Evolutionary conservation across 2,888 invertebrate species (phyloP).

Genomic region (Leucophenga maculata): DNA sequence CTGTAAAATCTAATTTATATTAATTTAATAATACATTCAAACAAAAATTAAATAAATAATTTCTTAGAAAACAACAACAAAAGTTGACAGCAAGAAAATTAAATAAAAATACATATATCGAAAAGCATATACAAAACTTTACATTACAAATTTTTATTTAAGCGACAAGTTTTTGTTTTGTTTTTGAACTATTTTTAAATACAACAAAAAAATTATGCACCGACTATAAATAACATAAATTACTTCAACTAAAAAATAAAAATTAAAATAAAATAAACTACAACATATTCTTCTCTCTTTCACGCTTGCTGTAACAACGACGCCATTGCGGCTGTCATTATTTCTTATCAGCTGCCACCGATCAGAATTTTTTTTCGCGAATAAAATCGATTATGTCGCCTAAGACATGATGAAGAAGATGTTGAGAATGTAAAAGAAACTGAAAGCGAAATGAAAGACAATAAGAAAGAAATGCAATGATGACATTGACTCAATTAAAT

Average conservation of each 20-base stretch:
- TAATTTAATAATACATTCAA: neutral
- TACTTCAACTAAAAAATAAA: constrained; percentile 31
- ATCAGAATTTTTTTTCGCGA: constrained; percentile 8
- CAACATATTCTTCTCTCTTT: neutral
- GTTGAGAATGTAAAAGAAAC: neutral
- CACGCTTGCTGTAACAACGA: neutral
- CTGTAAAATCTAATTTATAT: constrained; percentile 11
- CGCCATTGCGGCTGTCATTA: neutral
- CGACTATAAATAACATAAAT: constrained; percentile 37
- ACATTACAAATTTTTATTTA: neutral
- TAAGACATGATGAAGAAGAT: neutral
- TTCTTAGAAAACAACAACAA: neutral
- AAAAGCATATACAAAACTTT: neutral
- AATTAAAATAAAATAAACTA: constrained; percentile 13
- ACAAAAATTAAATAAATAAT: neutral
- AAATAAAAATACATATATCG: neutral
- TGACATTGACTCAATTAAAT: constrained; percentile 1
- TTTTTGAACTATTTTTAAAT: constrained; percentile 40
- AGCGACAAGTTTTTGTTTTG: neutral
- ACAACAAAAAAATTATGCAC: constrained; percentile 21
- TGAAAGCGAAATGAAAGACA: neutral
- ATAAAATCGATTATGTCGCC: neutral
- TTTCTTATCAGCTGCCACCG: neutral
- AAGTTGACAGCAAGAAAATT: neutral
- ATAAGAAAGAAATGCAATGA: too few species aligned